Evolutionary conservation across 2,888 invertebrate genomes (phyloP).

Genomic region (Agelastica alni): DNA sequence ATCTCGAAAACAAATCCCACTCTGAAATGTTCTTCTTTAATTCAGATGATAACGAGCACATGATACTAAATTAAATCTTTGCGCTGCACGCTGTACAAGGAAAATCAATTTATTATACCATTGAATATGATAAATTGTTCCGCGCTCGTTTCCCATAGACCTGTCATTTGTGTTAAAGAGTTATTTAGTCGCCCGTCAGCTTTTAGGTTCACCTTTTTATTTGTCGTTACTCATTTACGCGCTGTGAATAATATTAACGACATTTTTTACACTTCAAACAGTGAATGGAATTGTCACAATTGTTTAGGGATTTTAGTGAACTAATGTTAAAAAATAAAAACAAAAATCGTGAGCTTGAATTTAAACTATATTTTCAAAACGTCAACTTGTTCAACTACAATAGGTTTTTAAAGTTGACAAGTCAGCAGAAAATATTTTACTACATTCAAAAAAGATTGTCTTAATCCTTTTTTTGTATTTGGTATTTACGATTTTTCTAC

Average conservation of each 20-base stretch:
- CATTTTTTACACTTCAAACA: not conserved
- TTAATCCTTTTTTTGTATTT: too few species aligned
- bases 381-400: too few species aligned
- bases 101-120: constrained; percentile 14
- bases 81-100: not conserved
- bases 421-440: too few species aligned
- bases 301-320: not conserved
- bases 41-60: not conserved
- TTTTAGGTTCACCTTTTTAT: constrained; percentile 5
- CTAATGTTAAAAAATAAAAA: not conserved
- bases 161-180: constrained; percentile 27
- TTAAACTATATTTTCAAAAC: too few species aligned
- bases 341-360: not conserved
- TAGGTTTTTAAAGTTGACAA: too few species aligned
- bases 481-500: too few species aligned
- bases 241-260: constrained; percentile 1
- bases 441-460: too few species aligned
- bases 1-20: too few species aligned
- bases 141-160: not conserved
- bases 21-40: not conserved
- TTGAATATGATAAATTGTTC: constrained; percentile 10
- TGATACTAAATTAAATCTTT: not conserved
- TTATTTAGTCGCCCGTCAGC: constrained; percentile 20
- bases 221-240: not conserved
- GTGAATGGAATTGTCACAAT: not conserved